phyloP scores from a whole-genome alignment of 2,113 vertebrate genomes.

The cattle (Bos taurus) region DNA sequence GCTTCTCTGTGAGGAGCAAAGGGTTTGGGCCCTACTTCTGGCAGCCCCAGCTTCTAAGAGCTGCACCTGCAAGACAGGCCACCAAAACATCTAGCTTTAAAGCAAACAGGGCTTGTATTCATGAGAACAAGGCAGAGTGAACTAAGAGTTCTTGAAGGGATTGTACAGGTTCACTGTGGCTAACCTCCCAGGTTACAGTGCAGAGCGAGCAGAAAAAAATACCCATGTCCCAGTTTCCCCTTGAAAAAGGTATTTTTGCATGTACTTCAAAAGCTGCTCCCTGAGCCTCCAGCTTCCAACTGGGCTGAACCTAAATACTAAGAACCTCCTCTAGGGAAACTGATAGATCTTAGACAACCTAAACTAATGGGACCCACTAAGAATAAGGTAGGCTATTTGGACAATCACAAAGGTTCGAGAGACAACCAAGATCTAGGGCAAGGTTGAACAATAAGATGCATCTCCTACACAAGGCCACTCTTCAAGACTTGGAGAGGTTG shows the following conservation, averaged over 20 bases:
- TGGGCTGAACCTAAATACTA: neutral
- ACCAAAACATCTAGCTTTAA: neutral
- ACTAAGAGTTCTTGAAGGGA: neutral
- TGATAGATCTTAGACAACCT: neutral
- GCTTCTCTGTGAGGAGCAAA: neutral
- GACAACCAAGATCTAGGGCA: neutral
- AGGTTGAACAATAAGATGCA: neutral
- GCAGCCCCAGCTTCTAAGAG: neutral
- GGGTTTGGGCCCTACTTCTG: neutral
- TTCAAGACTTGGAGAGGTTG: neutral
- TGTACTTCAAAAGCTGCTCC: neutral
- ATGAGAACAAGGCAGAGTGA: neutral
- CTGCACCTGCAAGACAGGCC: neutral
- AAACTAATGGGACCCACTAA: neutral
- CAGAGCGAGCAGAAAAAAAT: neutral
- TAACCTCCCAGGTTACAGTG: neutral
- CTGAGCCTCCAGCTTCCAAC: neutral
- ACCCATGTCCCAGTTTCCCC: neutral
- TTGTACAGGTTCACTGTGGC: neutral
- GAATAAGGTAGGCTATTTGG: neutral
- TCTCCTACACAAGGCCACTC: neutral
- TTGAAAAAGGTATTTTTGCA: neutral
- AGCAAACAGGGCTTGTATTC: neutral
- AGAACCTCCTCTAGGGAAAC: neutral
- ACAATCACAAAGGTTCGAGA: neutral